A percentile compares a stretch with the other conserved stretches of the same genome.
phyloP scores from a whole-genome alignment of 2,113 vertebrate species.

The Carollia perspicillata region DNA sequence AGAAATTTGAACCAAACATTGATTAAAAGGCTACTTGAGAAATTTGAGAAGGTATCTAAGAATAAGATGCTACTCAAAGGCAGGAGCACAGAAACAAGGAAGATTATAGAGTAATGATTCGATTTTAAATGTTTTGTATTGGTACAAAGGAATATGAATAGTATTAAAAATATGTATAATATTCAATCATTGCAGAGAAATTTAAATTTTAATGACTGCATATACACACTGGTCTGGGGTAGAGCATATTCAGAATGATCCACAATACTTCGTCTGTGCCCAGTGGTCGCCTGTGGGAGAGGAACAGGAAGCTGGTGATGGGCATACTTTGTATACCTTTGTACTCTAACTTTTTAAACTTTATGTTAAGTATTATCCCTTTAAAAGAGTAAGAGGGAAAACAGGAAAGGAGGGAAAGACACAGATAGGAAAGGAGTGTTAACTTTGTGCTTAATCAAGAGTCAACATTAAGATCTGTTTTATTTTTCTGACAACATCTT shows the following conservation, averaged over 20 bases:
- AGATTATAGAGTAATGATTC: not conserved
- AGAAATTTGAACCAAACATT: not conserved
- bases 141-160: too few relatives aligned
- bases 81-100: not conserved
- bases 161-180: not conserved
- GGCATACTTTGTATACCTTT: not conserved
- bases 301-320: not conserved
- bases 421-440: too few relatives aligned
- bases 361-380: not conserved
- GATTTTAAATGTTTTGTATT: not conserved
- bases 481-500: not conserved
- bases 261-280: too few relatives aligned
- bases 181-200: not conserved
- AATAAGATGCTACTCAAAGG: not conserved
- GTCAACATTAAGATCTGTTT: not conserved
- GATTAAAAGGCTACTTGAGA: not conserved
- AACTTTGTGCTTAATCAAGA: not conserved
- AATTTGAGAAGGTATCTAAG: not conserved
- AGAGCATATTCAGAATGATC: not conserved
- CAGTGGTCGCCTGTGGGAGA: not conserved
- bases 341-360: not conserved
- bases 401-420: not conserved
- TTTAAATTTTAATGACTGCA: not conserved
- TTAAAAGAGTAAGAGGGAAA: not conserved
- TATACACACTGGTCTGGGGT: not conserved